phyloP scores from a whole-genome alignment of 2,797 vertebrate species.

The Hemitrygon akajei region DNA sequence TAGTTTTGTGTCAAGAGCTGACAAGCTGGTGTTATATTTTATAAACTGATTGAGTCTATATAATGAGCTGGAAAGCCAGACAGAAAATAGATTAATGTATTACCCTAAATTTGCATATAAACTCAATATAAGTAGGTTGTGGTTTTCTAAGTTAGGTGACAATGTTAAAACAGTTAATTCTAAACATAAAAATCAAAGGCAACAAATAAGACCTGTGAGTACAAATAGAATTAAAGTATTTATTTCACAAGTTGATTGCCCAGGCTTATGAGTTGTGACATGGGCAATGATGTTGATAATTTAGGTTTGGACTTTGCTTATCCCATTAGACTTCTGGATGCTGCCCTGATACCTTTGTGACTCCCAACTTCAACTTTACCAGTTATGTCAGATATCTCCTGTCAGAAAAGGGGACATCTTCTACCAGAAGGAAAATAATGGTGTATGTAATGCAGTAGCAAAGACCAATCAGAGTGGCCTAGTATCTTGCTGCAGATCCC shows the following conservation, averaged over 20 bases:
- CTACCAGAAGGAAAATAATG: no score
- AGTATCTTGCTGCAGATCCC: neutral
- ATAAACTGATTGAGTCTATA: neutral
- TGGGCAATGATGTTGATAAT: neutral
- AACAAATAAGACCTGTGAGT: neutral
- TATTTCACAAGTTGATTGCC: neutral
- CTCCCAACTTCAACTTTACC: neutral
- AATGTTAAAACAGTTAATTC: neutral
- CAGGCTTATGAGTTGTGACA: neutral
- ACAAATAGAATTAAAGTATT: neutral
- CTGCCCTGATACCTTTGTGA: neutral
- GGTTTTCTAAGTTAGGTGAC: neutral
- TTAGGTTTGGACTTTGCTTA: neutral
- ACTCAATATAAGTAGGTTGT: neutral
- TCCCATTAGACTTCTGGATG: neutral
- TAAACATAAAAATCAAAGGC: neutral
- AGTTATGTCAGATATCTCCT: neutral
- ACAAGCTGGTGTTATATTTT: neutral
- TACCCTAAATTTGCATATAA: no score
- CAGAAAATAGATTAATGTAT: neutral
- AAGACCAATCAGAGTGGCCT: no score
- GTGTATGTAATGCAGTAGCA: no score
- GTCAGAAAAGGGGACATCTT: neutral
- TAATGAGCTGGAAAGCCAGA: neutral
- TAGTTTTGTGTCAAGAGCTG: no score